These are phyloP conservation scores for Sminthurides bifidus DNA, from an alignment of 1,140 invertebrate species.

Conservation along the genomic window DNA sequence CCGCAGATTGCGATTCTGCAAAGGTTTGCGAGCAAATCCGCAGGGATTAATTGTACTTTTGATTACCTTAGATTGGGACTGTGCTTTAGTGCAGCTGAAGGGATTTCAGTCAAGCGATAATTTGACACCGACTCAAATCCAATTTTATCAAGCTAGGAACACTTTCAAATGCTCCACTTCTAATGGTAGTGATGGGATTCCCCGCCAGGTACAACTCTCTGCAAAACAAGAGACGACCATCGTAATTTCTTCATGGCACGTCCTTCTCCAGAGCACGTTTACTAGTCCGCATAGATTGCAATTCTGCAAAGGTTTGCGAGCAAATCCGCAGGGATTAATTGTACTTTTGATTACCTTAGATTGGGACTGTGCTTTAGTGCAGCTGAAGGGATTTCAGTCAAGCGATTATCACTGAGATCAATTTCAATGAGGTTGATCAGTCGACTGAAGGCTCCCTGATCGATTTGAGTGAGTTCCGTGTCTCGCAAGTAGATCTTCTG, in stretches of 20 bases:
- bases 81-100: conserved; percentile 58
- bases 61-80: conserved; percentile 51
- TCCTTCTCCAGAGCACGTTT: too few species aligned
- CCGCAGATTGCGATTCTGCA: background rate
- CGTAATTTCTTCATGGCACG: background rate
- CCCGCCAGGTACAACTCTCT: conserved; percentile 58
- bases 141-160: conserved; percentile 65
- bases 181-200: conserved; percentile 68
- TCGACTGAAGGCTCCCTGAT: conserved; percentile 64
- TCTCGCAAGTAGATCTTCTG: conserved; percentile 69
- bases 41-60: background rate
- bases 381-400: conserved; percentile 60
- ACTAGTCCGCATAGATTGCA: too few species aligned
- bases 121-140: conserved; percentile 66
- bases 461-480: conserved; percentile 72
- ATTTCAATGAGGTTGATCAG: conserved; percentile 78
- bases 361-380: conserved; percentile 65
- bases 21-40: background rate
- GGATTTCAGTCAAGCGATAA: conserved; percentile 61
- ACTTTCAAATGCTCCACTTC: conserved; percentile 58
- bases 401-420: conserved; percentile 68
- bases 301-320: too few species aligned
- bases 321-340: background rate
- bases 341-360: conserved; percentile 36
- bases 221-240: background rate